Percentiles rank a stretch among this genome's conserved stretches.
Conservation (phyloP, 2,888 invertebrate species). For the Pilophorus perplexus region DNA sequence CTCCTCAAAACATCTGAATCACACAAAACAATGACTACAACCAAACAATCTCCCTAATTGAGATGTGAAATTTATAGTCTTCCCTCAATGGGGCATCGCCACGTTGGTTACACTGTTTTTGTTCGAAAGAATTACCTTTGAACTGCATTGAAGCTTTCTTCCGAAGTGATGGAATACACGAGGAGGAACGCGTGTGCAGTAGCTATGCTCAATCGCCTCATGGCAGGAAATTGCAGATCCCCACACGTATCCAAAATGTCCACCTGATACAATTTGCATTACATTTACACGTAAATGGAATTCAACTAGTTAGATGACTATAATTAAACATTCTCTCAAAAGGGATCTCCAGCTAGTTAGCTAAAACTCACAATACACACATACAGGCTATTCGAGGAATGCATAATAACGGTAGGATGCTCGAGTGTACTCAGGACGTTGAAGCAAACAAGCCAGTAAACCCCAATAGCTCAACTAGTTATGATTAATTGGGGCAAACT, state of each 20-base stretch:
- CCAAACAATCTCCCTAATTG: neutral
- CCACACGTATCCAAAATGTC: conserved; percentile 81
- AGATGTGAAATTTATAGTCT: too few species aligned
- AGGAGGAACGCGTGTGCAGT: conserved; percentile 85
- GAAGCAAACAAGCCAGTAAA: too few species aligned
- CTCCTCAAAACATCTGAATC: conserved; percentile 70
- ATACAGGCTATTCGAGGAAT: too few species aligned
- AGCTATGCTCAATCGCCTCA: conserved; percentile 81
- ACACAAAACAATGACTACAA: neutral
- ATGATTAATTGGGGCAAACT: too few species aligned
- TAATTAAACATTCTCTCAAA: too few species aligned
- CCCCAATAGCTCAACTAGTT: too few species aligned
- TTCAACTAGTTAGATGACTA: neutral
- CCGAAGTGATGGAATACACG: conserved; percentile 77
- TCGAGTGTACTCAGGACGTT: too few species aligned
- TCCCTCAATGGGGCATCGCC: too few species aligned
- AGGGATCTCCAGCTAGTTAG: too few species aligned
- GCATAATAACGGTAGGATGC: too few species aligned
- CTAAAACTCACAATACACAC: too few species aligned
- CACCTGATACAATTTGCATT: conserved; percentile 59
- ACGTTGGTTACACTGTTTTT: too few species aligned
- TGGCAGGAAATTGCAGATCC: conserved; percentile 85
- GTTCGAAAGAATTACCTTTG: conserved; percentile 55
- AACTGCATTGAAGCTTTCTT: conserved; percentile 68
- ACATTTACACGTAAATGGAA: conserved; percentile 43